phyloP scores from a whole-genome alignment of 2,113 vertebrate genomes.

The Potamarius usumacintae region DNA sequence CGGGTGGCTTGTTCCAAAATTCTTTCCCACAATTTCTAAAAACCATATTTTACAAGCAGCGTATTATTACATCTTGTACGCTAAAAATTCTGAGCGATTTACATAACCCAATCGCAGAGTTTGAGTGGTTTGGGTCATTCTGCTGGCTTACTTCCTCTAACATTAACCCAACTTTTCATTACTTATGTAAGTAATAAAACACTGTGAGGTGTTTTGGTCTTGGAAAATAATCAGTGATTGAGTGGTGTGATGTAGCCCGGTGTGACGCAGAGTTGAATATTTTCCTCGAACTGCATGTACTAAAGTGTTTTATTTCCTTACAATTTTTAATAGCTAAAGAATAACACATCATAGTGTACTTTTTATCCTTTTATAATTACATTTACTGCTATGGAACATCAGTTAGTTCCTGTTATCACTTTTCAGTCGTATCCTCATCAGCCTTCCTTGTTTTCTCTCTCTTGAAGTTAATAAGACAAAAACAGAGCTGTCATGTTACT shows the following conservation, averaged over 20 bases:
- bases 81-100: background rate
- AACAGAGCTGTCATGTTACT: background rate
- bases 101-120: background rate
- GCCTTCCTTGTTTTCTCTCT: background rate
- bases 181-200: background rate
- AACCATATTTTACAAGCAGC: background rate
- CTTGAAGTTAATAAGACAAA: background rate
- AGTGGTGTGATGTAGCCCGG: background rate
- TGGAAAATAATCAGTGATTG: background rate
- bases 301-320: background rate
- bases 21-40: background rate
- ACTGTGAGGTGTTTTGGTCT: background rate
- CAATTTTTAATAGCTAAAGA: background rate
- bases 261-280: background rate
- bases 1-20: background rate
- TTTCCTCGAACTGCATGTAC: background rate
- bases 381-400: background rate
- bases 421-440: background rate
- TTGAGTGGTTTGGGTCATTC: background rate
- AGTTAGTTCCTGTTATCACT: background rate
- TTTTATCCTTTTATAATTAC: background rate
- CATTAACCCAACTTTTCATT: background rate
- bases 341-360: background rate
- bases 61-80: background rate
- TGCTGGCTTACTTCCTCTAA: background rate